phyloP scores from a whole-genome alignment of 2,113 vertebrate genomes.

The human region DNA sequence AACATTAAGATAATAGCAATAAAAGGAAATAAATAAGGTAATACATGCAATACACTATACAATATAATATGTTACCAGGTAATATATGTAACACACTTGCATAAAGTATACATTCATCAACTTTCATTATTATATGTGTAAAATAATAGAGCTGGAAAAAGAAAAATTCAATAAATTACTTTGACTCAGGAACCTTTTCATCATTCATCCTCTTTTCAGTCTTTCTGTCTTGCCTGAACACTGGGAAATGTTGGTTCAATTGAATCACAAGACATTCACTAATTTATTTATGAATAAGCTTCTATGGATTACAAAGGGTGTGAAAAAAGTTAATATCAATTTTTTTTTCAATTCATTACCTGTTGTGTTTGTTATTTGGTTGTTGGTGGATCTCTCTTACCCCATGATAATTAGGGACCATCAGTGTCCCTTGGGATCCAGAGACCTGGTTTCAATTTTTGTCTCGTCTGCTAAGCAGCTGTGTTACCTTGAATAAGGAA shows the following conservation, averaged over 20 bases:
- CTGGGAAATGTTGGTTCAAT: neutral
- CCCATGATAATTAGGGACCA: neutral
- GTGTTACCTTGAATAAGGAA: neutral
- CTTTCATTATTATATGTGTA: neutral
- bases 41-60: neutral
- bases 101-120: neutral
- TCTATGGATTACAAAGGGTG: neutral
- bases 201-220: neutral
- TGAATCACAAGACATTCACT: neutral
- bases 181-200: neutral
- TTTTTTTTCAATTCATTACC: neutral
- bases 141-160: neutral
- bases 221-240: neutral
- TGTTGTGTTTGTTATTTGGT: neutral
- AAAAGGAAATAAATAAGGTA: slow-evolving; percentile 21
- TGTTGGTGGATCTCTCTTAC: neutral
- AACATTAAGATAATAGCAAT: neutral
- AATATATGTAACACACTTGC: neutral
- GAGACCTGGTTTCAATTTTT: neutral
- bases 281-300: neutral
- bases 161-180: neutral
- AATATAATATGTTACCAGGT: neutral
- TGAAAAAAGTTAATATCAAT: neutral
- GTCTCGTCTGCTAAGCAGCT: neutral
- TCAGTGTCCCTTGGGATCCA: neutral